Percentiles rank a stretch among this genome's conserved stretches.
Conservation (phyloP, 2,797 vertebrate genomes). For the Neopelma chrysocephalum region DNA sequence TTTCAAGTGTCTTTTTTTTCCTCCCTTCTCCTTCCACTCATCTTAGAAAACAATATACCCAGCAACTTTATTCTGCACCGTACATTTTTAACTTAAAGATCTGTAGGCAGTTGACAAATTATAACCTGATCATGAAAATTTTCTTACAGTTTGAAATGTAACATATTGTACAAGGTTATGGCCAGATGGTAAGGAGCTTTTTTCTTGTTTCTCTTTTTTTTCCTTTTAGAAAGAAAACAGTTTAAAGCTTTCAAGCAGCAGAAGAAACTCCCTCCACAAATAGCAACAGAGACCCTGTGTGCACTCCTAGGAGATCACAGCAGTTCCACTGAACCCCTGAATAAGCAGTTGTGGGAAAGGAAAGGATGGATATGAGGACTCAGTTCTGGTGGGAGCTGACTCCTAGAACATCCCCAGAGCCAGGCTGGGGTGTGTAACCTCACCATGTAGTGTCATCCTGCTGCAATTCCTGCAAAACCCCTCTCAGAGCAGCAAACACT, state of each 20-base stretch:
- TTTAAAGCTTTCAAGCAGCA: constrained; percentile 19
- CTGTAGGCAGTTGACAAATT: constrained; percentile 47
- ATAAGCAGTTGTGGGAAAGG: background rate
- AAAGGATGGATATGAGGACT: background rate
- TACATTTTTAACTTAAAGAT: constrained; percentile 46
- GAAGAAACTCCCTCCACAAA: constrained; percentile 12
- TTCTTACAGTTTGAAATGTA: constrained; percentile 51
- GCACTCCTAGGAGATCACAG: background rate
- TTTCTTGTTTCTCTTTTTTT: background rate
- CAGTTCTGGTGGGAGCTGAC: background rate
- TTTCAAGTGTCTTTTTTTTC: constrained; percentile 60
- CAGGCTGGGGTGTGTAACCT: background rate
- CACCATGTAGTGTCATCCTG: accelerated
- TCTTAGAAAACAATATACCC: constrained; percentile 38
- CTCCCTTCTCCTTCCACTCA: background rate
- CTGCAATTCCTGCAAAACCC: background rate
- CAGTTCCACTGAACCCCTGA: background rate
- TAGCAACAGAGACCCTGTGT: background rate
- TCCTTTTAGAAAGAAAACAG: background rate
- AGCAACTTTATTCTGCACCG: constrained; percentile 1
- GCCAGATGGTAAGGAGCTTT: constrained; percentile 40
- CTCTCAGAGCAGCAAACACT: accelerated
- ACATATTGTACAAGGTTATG: constrained; percentile 61
- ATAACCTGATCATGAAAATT: constrained; percentile 49
- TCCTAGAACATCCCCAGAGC: background rate